Evolutionary conservation across 2,797 vertebrate genomes (phyloP).

Genomic region (Lagothrix lagotricha): DNA sequence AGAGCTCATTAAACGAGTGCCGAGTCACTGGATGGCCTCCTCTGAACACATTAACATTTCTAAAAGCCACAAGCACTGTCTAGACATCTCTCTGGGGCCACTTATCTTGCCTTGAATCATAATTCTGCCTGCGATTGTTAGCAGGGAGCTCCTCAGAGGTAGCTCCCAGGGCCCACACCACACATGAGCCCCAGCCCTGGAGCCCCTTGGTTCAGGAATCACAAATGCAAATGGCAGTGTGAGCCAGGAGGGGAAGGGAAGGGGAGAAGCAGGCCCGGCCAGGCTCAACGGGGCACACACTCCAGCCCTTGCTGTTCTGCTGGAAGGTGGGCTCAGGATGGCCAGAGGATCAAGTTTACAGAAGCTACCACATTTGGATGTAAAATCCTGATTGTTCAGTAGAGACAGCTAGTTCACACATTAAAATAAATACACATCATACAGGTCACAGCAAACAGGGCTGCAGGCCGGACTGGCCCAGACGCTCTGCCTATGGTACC

Average conservation of each 20-base stretch:
- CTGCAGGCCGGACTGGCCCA: background rate
- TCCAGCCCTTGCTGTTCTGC: fast-evolving
- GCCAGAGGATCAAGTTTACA: background rate
- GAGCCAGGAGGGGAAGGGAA: background rate
- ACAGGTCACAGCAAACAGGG: background rate
- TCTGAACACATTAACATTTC: background rate
- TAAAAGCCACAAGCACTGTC: background rate
- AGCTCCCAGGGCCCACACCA: background rate
- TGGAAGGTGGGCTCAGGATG: background rate
- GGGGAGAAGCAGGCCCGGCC: background rate
- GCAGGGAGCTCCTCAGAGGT: background rate
- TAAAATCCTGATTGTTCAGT: background rate
- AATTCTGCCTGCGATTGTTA: background rate
- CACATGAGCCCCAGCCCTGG: background rate
- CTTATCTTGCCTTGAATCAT: background rate
- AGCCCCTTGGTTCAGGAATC: background rate
- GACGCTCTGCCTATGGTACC: background rate
- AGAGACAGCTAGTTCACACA: background rate
- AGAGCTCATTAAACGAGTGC: background rate
- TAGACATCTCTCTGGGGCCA: background rate
- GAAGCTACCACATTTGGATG: background rate
- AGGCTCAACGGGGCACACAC: fast-evolving
- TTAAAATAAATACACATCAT: background rate
- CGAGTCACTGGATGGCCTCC: background rate
- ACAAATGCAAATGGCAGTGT: fast-evolving